phyloP scores from a whole-genome alignment of 2,888 invertebrate species.

The Tipula confusa region DNA sequence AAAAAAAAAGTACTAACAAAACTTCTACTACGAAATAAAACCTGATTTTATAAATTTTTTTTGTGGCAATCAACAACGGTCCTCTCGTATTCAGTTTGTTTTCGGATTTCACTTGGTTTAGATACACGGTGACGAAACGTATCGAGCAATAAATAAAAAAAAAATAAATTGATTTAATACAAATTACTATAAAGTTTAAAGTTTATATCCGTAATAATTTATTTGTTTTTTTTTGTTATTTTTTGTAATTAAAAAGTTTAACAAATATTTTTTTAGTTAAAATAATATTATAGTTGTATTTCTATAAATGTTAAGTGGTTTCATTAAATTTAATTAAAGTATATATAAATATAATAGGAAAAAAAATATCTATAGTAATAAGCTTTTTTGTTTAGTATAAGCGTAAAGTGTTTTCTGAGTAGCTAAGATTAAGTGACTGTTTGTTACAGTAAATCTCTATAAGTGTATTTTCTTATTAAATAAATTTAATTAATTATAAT shows the following conservation, averaged over 20 bases:
- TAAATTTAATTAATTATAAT: not conserved
- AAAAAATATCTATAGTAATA: not conserved
- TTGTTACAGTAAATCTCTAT: too few species aligned
- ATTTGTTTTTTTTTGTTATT: not conserved
- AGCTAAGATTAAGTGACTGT: not conserved
- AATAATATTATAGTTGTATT: not conserved
- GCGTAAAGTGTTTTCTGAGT: not conserved
- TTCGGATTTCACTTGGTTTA: conserved; percentile 9
- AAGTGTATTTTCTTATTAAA: too few species aligned
- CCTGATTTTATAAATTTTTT: not conserved
- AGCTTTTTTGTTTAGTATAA: not conserved
- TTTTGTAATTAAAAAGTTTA: too few species aligned
- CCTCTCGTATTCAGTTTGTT: not conserved
- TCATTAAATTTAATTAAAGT: not conserved
- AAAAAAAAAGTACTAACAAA: not conserved
- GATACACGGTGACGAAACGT: not conserved
- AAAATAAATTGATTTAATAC: not conserved
- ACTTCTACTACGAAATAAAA: not conserved
- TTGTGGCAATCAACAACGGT: not conserved
- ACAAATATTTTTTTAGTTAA: not conserved
- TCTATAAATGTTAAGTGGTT: not conserved
- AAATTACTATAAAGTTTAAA: not conserved
- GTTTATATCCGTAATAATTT: not conserved
- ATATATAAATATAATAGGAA: not conserved
- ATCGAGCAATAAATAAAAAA: not conserved